These are phyloP conservation scores for Rhinolophus sinicus DNA, from an alignment of 2,113 vertebrate species.

Conservation along the genomic window DNA sequence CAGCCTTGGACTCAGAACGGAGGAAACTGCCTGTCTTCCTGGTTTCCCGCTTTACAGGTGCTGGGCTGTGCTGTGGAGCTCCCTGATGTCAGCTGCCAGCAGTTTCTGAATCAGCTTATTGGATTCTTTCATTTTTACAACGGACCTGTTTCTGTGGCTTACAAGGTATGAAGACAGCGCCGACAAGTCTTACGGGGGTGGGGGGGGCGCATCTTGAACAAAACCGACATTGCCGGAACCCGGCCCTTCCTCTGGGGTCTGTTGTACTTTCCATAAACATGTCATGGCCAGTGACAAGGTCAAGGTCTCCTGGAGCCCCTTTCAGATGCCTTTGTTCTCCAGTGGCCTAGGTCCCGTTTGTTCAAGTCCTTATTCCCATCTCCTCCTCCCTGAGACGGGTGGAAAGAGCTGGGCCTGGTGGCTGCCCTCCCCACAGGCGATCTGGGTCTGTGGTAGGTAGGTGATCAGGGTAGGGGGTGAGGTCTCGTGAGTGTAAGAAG, in stretches of 20 bases:
- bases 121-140: constrained; percentile 94
- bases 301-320: background rate
- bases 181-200: accelerated
- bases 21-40: background rate
- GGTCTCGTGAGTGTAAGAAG: no score
- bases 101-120: constrained; percentile 92
- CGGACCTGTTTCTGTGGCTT: constrained; percentile 88
- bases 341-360: accelerated
- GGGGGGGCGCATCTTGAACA: background rate
- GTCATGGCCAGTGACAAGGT: accelerated
- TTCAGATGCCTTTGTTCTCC: background rate
- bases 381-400: background rate
- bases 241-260: background rate
- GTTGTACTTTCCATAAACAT: background rate
- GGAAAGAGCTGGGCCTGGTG: background rate
- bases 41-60: constrained; percentile 82
- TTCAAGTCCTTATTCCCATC: accelerated
- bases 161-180: constrained; percentile 85
- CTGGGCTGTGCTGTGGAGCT: constrained; percentile 92
- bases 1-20: background rate
- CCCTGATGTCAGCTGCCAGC: constrained; percentile 90
- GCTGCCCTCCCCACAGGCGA: no score
- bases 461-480: background rate
- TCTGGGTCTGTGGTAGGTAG: background rate
- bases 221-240: accelerated